Percentiles rank a stretch among this genome's conserved stretches.
These are phyloP conservation scores for Rhingia campestris DNA, from an alignment of 2,888 invertebrate species.

Conservation along the genomic window DNA sequence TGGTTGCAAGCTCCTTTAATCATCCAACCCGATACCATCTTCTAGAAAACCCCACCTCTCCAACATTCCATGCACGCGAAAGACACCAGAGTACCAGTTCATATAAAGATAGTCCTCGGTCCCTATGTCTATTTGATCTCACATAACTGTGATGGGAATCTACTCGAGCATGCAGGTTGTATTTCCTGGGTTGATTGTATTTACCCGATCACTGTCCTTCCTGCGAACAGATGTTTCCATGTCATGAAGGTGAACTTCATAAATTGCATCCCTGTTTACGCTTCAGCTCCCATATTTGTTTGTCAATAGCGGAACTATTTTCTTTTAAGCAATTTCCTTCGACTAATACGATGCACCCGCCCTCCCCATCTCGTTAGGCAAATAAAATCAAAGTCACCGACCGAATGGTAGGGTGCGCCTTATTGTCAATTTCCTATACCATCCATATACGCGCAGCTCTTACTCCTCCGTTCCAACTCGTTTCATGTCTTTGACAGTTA, in stretches of 20 bases:
- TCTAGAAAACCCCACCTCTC: too few species aligned
- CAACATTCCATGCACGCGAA: too few species aligned
- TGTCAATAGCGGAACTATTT: slow-evolving; percentile 65
- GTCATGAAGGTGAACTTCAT: not conserved
- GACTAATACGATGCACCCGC: slow-evolving; percentile 45
- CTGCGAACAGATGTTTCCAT: slow-evolving; percentile 3
- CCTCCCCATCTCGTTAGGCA: slow-evolving; percentile 22
- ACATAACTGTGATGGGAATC: slow-evolving; percentile 1
- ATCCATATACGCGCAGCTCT: slow-evolving; percentile 27
- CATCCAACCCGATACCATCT: too few species aligned
- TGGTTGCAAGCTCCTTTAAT: too few species aligned
- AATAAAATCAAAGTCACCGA: slow-evolving; percentile 71
- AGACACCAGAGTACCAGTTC: too few species aligned
- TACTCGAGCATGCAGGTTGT: slow-evolving; percentile 29
- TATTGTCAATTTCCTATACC: slow-evolving; percentile 61
- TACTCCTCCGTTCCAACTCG: not conserved
- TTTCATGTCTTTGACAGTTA: not conserved
- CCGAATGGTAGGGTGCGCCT: slow-evolving; percentile 44
- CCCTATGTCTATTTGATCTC: not conserved
- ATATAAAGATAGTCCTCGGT: not conserved
- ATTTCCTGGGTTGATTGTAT: slow-evolving; percentile 38
- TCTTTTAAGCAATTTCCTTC: slow-evolving; percentile 56
- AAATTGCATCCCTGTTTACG: slow-evolving; percentile 58
- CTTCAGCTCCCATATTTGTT: slow-evolving; percentile 55
- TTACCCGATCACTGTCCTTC: slow-evolving; percentile 34